Evolutionary conservation across 2,113 vertebrate genomes (phyloP).

Genomic region (Spea multiplicata): DNA sequence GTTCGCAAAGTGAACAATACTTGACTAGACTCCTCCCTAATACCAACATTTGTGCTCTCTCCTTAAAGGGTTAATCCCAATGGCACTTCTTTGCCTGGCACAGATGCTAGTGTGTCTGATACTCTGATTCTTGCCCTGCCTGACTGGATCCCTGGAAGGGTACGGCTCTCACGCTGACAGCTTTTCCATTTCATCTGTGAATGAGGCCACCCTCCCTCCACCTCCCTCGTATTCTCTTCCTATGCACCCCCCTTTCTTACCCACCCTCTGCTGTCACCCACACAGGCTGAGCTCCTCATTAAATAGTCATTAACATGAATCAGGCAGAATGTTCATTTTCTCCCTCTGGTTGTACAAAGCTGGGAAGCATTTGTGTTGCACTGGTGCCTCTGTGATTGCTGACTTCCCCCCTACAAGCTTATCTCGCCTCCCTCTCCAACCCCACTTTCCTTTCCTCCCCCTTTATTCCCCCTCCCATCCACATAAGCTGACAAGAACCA

Average conservation of each 20-base stretch:
- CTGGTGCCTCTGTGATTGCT: slow-evolving; percentile 45
- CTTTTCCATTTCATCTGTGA: slow-evolving; percentile 32
- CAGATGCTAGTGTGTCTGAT: slow-evolving; percentile 3
- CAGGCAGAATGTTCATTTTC: slow-evolving; percentile 47
- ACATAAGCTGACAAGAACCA: slow-evolving; percentile 79
- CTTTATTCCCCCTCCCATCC: slow-evolving; percentile 65
- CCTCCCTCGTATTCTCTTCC: slow-evolving; percentile 14
- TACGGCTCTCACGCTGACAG: slow-evolving; percentile 31
- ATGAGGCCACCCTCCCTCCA: slow-evolving; percentile 7
- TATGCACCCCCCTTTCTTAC: background rate
- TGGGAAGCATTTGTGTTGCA: slow-evolving; percentile 26
- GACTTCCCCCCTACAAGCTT: slow-evolving; percentile 42
- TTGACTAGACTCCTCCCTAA: background rate
- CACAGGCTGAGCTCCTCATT: slow-evolving; percentile 49
- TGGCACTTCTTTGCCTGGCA: background rate
- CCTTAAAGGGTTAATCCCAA: background rate
- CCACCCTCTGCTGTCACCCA: background rate
- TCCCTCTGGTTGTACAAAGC: slow-evolving; percentile 41
- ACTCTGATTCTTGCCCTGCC: slow-evolving; percentile 16
- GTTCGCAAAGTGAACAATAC: too few relatives aligned
- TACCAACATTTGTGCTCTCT: background rate
- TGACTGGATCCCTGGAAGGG: background rate
- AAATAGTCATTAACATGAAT: slow-evolving; percentile 52
- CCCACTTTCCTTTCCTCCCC: slow-evolving; percentile 64
- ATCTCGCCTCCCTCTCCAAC: slow-evolving; percentile 34